These are phyloP conservation scores for Scalopus aquaticus DNA, from an alignment of 2,113 vertebrate genomes.

Conservation along the genomic window DNA sequence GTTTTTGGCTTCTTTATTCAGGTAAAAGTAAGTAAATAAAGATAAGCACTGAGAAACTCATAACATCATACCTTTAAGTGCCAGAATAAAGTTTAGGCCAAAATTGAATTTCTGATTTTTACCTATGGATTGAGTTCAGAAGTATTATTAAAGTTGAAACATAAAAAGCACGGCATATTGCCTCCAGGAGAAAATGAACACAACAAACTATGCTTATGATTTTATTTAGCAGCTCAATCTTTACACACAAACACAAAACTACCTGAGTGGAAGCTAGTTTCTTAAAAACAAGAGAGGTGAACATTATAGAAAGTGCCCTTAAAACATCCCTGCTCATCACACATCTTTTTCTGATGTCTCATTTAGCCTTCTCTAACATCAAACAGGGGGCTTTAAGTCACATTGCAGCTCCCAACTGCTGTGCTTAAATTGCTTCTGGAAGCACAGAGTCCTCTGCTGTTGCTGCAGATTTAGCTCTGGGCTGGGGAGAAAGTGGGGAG, in stretches of 20 bases:
- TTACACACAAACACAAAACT: constrained; percentile 23
- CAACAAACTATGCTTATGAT: constrained; percentile 2
- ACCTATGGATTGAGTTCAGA: background rate
- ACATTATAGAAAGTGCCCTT: constrained; percentile 8
- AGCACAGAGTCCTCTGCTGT: background rate
- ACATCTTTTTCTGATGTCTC: background rate
- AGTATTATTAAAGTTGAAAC: constrained; percentile 10
- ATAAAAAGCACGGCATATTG: background rate
- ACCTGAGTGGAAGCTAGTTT: constrained; percentile 29
- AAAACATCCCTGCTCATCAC: background rate
- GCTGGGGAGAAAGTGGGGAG: constrained; percentile 52
- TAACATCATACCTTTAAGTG: background rate
- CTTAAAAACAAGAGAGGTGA: background rate
- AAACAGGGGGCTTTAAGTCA: constrained; percentile 8
- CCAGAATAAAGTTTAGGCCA: background rate
- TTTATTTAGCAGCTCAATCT: constrained; percentile 60
- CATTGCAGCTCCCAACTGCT: background rate
- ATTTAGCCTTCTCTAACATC: background rate
- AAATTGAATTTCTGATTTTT: constrained; percentile 27
- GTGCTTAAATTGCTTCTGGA: constrained; percentile 63
- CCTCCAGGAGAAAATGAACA: constrained; percentile 9
- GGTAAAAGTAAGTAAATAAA: background rate
- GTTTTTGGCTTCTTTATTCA: constrained; percentile 15
- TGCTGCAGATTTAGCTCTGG: constrained; percentile 39
- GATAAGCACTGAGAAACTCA: background rate